Evolutionary conservation across 2,888 invertebrate genomes (phyloP), one percentile per base, ranked within the genome.

Genomic region (Harpalus rubripes): DNA sequence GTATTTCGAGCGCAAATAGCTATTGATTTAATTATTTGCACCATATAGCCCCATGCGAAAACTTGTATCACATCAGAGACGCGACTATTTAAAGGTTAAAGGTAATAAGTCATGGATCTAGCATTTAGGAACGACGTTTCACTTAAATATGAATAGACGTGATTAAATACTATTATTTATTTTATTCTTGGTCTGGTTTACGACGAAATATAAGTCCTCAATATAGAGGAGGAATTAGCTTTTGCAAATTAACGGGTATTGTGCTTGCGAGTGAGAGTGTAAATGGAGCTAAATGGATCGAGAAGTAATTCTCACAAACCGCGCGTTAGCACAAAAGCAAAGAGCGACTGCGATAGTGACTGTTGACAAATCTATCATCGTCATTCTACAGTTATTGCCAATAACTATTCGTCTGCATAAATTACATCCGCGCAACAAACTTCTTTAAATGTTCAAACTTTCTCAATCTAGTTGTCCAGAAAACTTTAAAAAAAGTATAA

Each of bases 381-480:
- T 44, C 15, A 74, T 44, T 74, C 52, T 74, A 74, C 72, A 74
- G 72, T 74, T 44, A 74, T 44, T 74, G 72, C 72, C 72, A 74
- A 74, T 74, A 74, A 74, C 72, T 74, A 74, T 74, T 74, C 52
- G 72, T 74, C 72, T 74, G 72, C 72, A 74, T 74, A 44, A 74
- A 74, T 74, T 44, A 74, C 16, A 16, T 74, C 68, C 72, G 41
- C 72, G 44, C 44, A 44, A 41, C 8, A 44, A 44, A 68, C 72
- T 74, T 68, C 68, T 68, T 44, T 74, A 74, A 44, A 74, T 74
- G 72, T 74, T 74, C 7, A 74, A 74, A 68, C n/a, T 6, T 68
- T 68, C 39, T 68, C 68, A 68, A 74, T 74, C 41, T 74, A 41
- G 72, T 74, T 41, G 72, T 74, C 41, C 72, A 18, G 41, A 68